These are phyloP conservation scores for Bombus turneri DNA, from an alignment of 1,140 invertebrate genomes.

Conservation along the genomic window DNA sequence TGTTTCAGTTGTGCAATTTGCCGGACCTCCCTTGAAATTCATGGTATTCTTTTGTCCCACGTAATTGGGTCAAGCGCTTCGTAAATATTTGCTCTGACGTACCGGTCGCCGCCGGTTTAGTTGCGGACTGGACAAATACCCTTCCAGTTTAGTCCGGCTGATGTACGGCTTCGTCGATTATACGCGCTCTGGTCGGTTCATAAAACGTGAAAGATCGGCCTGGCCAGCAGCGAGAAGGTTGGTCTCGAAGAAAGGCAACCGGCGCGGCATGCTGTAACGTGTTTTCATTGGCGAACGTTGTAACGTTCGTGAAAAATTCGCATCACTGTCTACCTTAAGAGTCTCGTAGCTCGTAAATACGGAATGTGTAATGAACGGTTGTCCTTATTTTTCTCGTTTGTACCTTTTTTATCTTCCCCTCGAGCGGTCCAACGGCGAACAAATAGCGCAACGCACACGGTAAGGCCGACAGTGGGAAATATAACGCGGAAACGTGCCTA, in stretches of 20 bases:
- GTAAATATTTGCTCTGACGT: constrained; percentile 67
- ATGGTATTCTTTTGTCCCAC: constrained; percentile 62
- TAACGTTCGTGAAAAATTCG: neutral
- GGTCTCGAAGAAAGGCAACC: neutral
- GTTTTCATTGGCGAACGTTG: neutral
- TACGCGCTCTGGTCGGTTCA: neutral
- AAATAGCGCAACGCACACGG: constrained; percentile 27
- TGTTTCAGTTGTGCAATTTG: constrained; percentile 64
- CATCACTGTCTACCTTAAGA: neutral
- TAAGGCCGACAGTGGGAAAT: constrained; percentile 1
- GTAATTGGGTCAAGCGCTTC: constrained; percentile 69
- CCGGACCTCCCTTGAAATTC: constrained; percentile 56
- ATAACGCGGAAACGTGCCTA: constrained; percentile 40
- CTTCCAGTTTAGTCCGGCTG: neutral
- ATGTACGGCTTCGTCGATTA: constrained; percentile 3
- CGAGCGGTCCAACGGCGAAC: constrained; percentile 7
- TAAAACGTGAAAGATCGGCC: neutral
- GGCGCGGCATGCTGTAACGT: neutral
- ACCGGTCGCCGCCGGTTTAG: constrained; percentile 20
- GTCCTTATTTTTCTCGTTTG: neutral
- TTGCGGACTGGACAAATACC: constrained; percentile 20
- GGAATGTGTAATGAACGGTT: constrained; percentile 26
- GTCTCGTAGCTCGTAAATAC: constrained; percentile 19
- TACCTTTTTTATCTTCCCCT: constrained; percentile 10
- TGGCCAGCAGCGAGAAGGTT: neutral